Base-by-base conservation (phyloP, 2,113 vertebrate genomes). In the Urocynchramus pylzowi region DNA sequence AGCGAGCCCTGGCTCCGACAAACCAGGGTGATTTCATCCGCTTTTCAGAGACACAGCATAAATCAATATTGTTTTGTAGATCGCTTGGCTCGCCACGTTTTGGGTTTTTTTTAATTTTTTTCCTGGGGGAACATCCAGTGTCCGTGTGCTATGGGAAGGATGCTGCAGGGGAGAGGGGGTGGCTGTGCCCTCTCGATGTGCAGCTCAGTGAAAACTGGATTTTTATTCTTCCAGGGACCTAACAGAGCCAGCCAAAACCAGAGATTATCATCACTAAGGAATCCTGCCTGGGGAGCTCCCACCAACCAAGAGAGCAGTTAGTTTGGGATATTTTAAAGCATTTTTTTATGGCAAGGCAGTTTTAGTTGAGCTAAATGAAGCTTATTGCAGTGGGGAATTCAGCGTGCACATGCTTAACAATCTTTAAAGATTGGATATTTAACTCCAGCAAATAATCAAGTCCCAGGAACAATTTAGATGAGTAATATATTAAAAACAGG, bases 351-450 rank as follows among this genome's bases (percentile, higher is more conserved):
- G 96, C 93, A 53, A 45, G 92, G 97, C 95, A 97, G 96, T 97
- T 98, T 97, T 95, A 94, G 96, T 95, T 89, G 95, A 97, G 91
- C 96, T 97, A 97, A 98, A 97, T 93, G 95, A 97, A 97, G 95
- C 96, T 73, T 95, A 96, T 95, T 96, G 93, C 97, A 97, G 86
- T 74, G 86, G 98, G 97, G 97, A 97, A 98, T 98, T 98, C 95
- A 98, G 41, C 6, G 6, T 52, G 95, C 92, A 97, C 94, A 97
- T 97, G 89, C 93, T 97, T 96, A 93, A 89, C 96, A 91, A 92
- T 96, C 97, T 97, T 96, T 96, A 95, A 96, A 97, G 97, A 89
- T 85, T 96, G 93, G 94, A 94, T 94, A 74, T 90, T 97, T 87
- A 81, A 92, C 95, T 96, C 95, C 97, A 97, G 96, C 93, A 97